Evolutionary conservation across 2,797 vertebrate genomes (phyloP), one percentile per base, ranked within the genome.

Genomic region (Neostethus bicornis): DNA sequence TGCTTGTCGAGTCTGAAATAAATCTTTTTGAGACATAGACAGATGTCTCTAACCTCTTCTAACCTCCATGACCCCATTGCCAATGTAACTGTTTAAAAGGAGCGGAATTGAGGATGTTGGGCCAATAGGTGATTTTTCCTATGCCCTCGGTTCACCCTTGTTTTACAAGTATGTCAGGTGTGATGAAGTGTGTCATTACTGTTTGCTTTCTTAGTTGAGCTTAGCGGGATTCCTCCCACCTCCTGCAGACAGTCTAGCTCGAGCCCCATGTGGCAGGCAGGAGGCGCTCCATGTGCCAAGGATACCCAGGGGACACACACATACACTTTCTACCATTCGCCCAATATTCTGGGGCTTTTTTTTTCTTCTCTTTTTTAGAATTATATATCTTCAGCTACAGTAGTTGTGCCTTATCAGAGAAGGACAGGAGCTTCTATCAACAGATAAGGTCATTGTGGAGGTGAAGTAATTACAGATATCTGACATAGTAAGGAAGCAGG

Each of bases 401-500:
- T 63, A 38, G 57, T 61, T 3, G 12, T 39, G 41, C 52, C 59
- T 80, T 84, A 85, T 84, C 84, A 64, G 62, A 38, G 65, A 57
- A 64, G 58, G 66, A 75, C 73, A 65, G 71, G 9, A 47, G 46
- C 60, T 37, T 71, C 55, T 62, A 74, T 75, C 70, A 83, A 49
- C 73, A 72, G 85, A 81, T 85, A 74, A 80, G 84, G 80, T 84
- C 67, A 55, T 64, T 59, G 69, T 75, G 1, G 57, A 70, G 85
- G 72, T 83, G 76, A 80, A 75, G 78, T 83, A 80, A 84, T 86
- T 84, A 82, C 73, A 76, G 65, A 59, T 77, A 63, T 71, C 70
- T 47, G 56, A 78, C 73, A 79, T 48, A 43, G 37, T 19, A 60
- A 56, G 57, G 70, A 81, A 75, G 60, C 53, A 12, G 62, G 47